A percentile compares a stretch with the other conserved stretches of the same genome.
Evolutionary conservation across 2,797 vertebrate species (phyloP).

Genomic region (Peromyscus attwateri): DNA sequence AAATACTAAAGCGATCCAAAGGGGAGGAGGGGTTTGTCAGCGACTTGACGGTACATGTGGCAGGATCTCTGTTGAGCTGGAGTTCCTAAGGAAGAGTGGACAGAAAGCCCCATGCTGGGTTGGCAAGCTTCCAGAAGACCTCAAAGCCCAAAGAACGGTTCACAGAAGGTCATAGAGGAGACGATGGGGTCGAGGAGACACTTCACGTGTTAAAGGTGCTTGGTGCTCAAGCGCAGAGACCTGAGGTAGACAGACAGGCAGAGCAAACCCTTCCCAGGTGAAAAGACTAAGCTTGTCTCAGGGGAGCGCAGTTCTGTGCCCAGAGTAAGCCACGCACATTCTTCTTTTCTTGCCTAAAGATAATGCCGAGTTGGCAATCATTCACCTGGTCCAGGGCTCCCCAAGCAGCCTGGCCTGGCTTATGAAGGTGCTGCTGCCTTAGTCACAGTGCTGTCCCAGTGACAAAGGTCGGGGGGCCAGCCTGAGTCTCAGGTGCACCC

Average conservation of each 20-base stretch:
- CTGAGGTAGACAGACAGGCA: neutral
- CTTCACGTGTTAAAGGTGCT: neutral
- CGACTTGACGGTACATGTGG: neutral
- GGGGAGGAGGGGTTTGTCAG: neutral
- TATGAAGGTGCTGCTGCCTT: neutral
- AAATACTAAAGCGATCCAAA: neutral
- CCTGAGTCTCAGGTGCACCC: neutral
- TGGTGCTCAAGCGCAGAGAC: too few species aligned
- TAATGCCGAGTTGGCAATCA: neutral
- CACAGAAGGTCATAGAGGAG: neutral
- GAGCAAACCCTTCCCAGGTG: neutral
- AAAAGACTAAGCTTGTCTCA: neutral
- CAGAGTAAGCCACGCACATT: neutral
- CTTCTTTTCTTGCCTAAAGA: neutral
- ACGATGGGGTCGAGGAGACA: neutral
- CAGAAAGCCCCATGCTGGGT: neutral
- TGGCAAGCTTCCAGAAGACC: too few species aligned
- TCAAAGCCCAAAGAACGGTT: neutral
- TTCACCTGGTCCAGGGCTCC: neutral
- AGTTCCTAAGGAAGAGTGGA: neutral
- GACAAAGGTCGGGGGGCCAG: neutral
- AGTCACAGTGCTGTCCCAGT: neutral
- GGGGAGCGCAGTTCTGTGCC: neutral
- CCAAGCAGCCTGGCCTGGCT: neutral
- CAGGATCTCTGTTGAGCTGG: neutral